Evolutionary conservation across 2,797 vertebrate genomes (phyloP).

Genomic region (Sarcophilus harrisii): DNA sequence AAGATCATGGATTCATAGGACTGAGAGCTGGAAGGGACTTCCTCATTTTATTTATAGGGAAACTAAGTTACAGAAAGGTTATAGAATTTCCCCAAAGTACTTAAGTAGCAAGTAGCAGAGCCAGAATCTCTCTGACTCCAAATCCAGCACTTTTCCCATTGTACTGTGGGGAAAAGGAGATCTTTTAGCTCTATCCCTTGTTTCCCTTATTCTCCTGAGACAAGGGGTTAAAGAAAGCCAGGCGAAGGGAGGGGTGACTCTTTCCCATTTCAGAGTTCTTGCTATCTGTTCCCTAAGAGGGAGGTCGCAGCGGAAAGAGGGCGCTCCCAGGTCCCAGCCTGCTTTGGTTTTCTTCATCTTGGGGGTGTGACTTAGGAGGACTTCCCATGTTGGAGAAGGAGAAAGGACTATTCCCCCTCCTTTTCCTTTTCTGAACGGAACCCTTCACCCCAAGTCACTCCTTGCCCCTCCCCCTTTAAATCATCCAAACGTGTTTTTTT

Average conservation of each 20-base stretch:
- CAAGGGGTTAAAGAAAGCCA: not conserved
- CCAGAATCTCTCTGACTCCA: not conserved
- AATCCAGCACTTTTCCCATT: not conserved
- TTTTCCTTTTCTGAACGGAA: not conserved
- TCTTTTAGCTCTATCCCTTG: not conserved
- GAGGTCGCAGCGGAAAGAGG: not conserved
- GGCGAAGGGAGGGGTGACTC: rapidly evolving
- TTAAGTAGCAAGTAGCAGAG: not conserved
- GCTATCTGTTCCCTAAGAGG: not conserved
- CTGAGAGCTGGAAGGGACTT: not conserved
- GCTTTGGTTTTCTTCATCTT: not conserved
- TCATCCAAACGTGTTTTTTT: slow-evolving; percentile 58
- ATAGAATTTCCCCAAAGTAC: not conserved
- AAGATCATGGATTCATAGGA: not conserved
- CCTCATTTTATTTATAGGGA: not conserved
- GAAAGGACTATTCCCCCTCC: not conserved
- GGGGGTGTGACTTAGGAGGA: not conserved
- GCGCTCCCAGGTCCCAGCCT: not conserved
- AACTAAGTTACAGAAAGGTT: not conserved
- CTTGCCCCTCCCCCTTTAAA: slow-evolving; percentile 55
- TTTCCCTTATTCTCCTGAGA: not conserved
- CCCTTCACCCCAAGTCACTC: not conserved
- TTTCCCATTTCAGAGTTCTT: not conserved
- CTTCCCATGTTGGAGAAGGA: not conserved
- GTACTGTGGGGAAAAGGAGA: not conserved